These are phyloP conservation scores for Cardinalis cardinalis DNA, from an alignment of 2,113 vertebrate species.

Conservation along the genomic window DNA sequence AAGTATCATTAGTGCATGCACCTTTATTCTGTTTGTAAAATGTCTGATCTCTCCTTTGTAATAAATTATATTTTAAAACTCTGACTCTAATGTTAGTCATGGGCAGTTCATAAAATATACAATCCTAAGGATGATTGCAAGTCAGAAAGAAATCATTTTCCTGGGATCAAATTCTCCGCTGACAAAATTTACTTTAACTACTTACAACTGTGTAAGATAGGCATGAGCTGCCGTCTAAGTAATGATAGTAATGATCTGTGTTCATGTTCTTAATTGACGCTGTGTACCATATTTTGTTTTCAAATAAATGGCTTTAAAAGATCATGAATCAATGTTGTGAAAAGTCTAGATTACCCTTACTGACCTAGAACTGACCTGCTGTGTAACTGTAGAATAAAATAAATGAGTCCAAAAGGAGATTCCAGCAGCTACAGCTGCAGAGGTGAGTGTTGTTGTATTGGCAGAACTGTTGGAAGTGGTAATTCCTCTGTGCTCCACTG, in stretches of 20 bases:
- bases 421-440: neutral
- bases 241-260: neutral
- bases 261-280: neutral
- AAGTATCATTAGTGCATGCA: neutral
- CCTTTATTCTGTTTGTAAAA: neutral
- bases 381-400: neutral
- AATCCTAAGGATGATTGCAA: neutral
- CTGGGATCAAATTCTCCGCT: neutral
- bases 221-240: neutral
- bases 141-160: neutral
- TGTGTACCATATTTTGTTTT: neutral
- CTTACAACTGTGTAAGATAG: neutral
- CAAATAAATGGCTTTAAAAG: neutral
- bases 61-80: neutral
- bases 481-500: neutral
- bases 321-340: neutral
- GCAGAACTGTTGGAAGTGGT: neutral
- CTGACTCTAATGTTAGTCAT: neutral
- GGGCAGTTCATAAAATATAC: neutral
- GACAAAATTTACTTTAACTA: neutral
- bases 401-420: neutral
- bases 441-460: neutral
- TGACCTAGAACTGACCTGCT: neutral
- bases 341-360: neutral
- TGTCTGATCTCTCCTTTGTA: neutral